Base-by-base conservation (phyloP, 2,113 vertebrate species). In the Scophthalmus maximus region DNA sequence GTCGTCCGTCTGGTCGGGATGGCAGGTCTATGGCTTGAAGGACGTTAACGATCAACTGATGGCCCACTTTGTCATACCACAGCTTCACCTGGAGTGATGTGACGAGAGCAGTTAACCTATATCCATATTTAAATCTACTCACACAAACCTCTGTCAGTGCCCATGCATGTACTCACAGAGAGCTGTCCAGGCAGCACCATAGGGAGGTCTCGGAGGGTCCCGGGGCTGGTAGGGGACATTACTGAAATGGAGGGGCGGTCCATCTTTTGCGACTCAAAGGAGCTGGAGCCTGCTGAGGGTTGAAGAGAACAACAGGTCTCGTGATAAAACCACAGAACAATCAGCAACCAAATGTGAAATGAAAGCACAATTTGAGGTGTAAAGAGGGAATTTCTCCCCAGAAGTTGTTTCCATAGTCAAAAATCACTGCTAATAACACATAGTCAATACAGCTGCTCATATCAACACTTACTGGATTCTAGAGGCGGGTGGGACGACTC, bases 221-320 rank as follows among this genome's bases (percentile, higher is more conserved):
- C 96, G 11, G 98, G 97, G 87, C 98, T 99, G 44, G 97, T 99
- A 0, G 98, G 98, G 81, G 98, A 99, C 95, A 98, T 98, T 83
- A 99, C 96, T 56, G 98, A 99, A 92, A 99, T 99, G n/a, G 96
- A 98, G 66, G 97, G 98, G 55, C 96, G 95, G 57, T 99, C 97
- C 96, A 98, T 97, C 92, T 98, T 99, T 90, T 97, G 98, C 64
- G 97, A 99, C 93, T 99, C 98, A 91, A 99, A 99, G 72, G 98
- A 99, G 93, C 98, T 99, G 44, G 97, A 99, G 91, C 98, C 98
- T 90, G 93, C 91, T 94, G 76, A 88, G 81, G 25, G 27, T 83
- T 15, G 18, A 8, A 56, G 51, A 76, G 26, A 62, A 64, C 26
- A 25, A 1, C 46, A 1, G 9, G n/a, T 6, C 18, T 49, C 4